A percentile compares a stretch with the other conserved stretches of the same genome.
Evolutionary conservation across 2,888 invertebrate genomes (phyloP).

Genomic region (Dexiosoma caninum): DNA sequence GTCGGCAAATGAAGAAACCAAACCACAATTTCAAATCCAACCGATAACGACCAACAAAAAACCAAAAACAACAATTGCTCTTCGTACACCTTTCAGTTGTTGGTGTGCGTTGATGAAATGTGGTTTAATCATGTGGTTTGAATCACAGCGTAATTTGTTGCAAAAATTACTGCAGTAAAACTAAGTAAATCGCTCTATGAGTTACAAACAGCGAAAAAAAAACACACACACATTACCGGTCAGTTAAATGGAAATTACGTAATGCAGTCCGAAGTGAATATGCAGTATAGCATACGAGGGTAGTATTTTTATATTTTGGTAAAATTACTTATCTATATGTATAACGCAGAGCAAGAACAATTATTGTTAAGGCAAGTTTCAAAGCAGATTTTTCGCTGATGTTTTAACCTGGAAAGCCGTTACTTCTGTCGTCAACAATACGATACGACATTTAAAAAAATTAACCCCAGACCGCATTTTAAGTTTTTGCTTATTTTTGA

Average conservation of each 20-base stretch:
- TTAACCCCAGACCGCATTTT: too few relatives aligned
- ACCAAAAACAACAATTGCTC: neutral
- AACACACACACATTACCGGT: neutral
- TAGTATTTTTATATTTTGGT: neutral
- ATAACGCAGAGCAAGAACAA: too few relatives aligned
- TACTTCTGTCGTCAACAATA: too few relatives aligned
- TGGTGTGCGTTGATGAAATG: conserved; percentile 33
- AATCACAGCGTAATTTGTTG: conserved; percentile 25
- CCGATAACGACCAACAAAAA: neutral
- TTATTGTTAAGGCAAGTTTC: too few relatives aligned
- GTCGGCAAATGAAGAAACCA: neutral
- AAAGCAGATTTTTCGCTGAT: too few relatives aligned
- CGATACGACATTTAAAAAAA: too few relatives aligned
- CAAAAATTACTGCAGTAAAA: neutral
- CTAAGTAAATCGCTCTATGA: neutral
- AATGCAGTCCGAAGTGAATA: neutral
- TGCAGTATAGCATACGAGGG: neutral
- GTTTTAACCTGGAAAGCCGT: too few relatives aligned
- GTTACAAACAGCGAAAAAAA: neutral
- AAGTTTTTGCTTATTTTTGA: too few relatives aligned
- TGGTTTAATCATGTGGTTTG: conserved; percentile 51
- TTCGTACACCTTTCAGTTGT: too few relatives aligned
- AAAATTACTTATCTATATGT: too few relatives aligned
- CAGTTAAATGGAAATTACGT: neutral
- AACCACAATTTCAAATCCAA: neutral